Conservation (phyloP, 2,797 vertebrate genomes). For the Cuniculus paca region DNA sequence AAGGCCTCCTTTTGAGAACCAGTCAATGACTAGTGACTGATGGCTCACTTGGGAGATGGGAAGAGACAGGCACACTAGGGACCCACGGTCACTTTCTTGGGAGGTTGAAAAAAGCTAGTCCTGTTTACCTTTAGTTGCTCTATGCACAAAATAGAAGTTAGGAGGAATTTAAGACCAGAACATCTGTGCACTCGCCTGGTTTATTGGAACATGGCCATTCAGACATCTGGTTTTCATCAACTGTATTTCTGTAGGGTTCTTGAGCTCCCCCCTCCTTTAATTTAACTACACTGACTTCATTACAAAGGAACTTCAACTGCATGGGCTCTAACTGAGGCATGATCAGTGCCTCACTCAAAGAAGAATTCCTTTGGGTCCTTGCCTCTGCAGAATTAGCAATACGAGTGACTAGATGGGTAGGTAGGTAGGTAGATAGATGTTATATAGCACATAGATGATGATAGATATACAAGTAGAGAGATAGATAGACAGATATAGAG, state of each 20-base stretch:
- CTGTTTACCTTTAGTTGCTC: neutral
- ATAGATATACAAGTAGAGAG: neutral
- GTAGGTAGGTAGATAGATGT: neutral
- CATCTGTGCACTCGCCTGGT: slow-evolving; percentile 32
- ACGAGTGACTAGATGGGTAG: neutral
- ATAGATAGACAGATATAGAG: neutral
- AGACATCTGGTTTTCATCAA: slow-evolving; percentile 77
- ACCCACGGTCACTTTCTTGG: neutral
- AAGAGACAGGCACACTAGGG: neutral
- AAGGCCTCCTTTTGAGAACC: neutral
- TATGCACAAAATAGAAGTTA: slow-evolving; percentile 24
- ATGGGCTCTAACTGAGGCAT: slow-evolving; percentile 50
- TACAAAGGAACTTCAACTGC: slow-evolving; percentile 69
- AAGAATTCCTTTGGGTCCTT: slow-evolving; percentile 32
- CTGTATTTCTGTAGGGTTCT: slow-evolving; percentile 63
- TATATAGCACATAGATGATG: neutral
- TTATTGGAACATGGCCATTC: slow-evolving; percentile 48
- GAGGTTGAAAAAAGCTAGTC: neutral
- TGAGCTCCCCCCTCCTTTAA: neutral
- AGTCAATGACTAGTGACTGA: neutral
- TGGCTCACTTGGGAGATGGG: neutral
- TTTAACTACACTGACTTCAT: slow-evolving; percentile 73
- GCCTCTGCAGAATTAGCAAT: slow-evolving; percentile 48
- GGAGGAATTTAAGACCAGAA: slow-evolving; percentile 51
- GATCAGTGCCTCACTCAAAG: slow-evolving; percentile 44